A percentile compares a stretch with the other conserved stretches of the same genome.
phyloP scores from a whole-genome alignment of 30 jellyfish, hydroid and myxozoan species.

The Turritopsis dohrnii region DNA sequence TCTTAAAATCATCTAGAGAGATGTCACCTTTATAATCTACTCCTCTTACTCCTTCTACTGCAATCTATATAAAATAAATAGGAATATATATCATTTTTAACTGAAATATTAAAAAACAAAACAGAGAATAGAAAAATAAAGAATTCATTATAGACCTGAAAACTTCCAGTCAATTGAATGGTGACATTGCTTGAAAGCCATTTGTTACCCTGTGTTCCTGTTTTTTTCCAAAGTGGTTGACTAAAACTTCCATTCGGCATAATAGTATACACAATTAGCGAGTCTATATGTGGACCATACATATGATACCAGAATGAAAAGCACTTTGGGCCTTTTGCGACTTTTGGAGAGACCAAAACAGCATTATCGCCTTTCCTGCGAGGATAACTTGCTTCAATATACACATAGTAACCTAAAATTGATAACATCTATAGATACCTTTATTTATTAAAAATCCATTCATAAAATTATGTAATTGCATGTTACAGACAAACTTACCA shows the following conservation, averaged over 20 bases:
- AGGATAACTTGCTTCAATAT: conserved; percentile 67
- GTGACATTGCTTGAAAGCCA: conserved; percentile 58
- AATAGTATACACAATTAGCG: conserved; percentile 45
- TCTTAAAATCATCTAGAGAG: conserved; percentile 54
- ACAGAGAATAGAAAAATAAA: not conserved
- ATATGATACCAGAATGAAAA: conserved; percentile 75
- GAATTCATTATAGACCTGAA: conserved; percentile 35
- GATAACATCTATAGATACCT: not conserved
- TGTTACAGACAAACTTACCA: conserved; percentile 59
- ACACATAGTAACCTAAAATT: conserved; percentile 60
- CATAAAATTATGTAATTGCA: too few species aligned
- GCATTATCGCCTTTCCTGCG: conserved; percentile 71
- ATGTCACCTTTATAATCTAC: conserved; percentile 63
- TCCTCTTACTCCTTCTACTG: conserved; percentile 63
- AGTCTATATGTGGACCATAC: conserved; percentile 85
- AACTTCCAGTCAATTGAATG: conserved; percentile 29
- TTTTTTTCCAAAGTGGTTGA: conserved; percentile 54
- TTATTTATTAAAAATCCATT: not conserved
- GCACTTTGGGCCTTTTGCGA: conserved; percentile 62
- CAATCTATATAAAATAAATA: conserved; percentile 32
- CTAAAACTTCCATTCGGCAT: conserved; percentile 47
- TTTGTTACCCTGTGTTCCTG: conserved; percentile 69
- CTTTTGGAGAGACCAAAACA: conserved; percentile 42
- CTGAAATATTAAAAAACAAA: not conserved
- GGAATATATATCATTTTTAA: too few species aligned